Evolutionary conservation across 2,888 invertebrate species (phyloP), one percentile per base, ranked within the genome.

Genomic region (Aspidiotus rigidus): DNA sequence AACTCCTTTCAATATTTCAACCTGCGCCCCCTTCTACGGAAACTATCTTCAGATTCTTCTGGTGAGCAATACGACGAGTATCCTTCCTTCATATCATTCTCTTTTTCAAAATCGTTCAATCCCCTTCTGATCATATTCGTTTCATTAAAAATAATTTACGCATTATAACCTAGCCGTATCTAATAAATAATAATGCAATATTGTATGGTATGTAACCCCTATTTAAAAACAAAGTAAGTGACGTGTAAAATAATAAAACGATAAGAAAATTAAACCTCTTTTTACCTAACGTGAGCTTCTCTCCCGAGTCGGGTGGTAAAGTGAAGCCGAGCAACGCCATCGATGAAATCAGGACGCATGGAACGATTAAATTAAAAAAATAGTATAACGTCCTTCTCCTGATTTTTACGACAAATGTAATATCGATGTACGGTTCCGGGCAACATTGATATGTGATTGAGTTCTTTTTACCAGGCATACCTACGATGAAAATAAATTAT

Each of bases 321-420:
- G 97, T 95, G 83, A 99, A 99, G 74, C 98, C 95, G 77, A 99
- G 85, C 74, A 99, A 86, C 74, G 98, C 96, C 93, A 98, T 96
- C 75, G 97, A 95, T 73, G 97, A 95, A 79, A 99, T 98, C 77
- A 99, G 87, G 77, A 98, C 94, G 80, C 97, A 98, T 75, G 99
- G 99, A 77, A 99, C 95, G 80, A 99, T 97, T 80, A 99, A 87
- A 83, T 99, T 99, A 87, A 99, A 96, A 83, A 97, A 97, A 83
- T 98, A 98, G 85, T 98, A 98, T 76, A 99, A 84, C 66, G 97
- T 97, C 77, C 97, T 85, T 78, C 98, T 85, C 75, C 98, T 86
- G 77, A 99, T 96, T 83, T 93, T 91, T 79, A 99, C 94, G 74
- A 92, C 93, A 81, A 96, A 98, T 61, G 97, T 98, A 73, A 99